Percentiles rank a stretch among this genome's conserved stretches.
Evolutionary conservation across 2,113 vertebrate genomes (phyloP).

Genomic region (Istiophorus platypterus): DNA sequence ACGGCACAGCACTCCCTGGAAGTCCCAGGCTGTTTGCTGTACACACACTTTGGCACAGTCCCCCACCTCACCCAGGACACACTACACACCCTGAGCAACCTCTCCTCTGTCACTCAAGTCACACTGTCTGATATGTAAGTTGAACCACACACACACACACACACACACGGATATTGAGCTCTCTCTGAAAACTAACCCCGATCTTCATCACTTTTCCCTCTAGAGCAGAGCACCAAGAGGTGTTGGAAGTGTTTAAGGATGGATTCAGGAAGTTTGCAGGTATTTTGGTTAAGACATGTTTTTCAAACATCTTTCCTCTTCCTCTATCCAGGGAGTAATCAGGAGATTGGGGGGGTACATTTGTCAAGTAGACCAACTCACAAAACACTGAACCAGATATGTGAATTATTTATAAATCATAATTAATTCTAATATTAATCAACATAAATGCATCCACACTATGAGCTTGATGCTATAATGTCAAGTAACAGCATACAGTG

Average conservation of each 20-base stretch:
- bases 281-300: constrained; percentile 52
- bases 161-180: neutral
- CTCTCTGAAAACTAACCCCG: neutral
- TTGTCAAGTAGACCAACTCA: neutral
- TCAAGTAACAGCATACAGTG: too few species aligned
- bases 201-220: constrained; percentile 14
- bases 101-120: constrained; percentile 90
- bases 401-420: too few species aligned
- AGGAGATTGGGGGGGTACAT: neutral
- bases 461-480: too few species aligned
- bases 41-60: constrained; percentile 89
- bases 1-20: constrained; percentile 82
- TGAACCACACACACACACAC: neutral
- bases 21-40: constrained; percentile 92
- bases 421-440: too few species aligned
- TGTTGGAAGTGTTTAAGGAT: constrained; percentile 93
- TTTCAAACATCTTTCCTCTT: neutral
- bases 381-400: neutral
- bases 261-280: constrained; percentile 95
- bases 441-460: too few species aligned
- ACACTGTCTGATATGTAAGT: constrained; percentile 88
- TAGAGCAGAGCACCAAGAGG: constrained; percentile 93
- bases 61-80: constrained; percentile 93
- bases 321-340: neutral
- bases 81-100: constrained; percentile 80